Evolutionary conservation across 2,113 vertebrate genomes (phyloP).

Genomic region (Setophaga coronata): DNA sequence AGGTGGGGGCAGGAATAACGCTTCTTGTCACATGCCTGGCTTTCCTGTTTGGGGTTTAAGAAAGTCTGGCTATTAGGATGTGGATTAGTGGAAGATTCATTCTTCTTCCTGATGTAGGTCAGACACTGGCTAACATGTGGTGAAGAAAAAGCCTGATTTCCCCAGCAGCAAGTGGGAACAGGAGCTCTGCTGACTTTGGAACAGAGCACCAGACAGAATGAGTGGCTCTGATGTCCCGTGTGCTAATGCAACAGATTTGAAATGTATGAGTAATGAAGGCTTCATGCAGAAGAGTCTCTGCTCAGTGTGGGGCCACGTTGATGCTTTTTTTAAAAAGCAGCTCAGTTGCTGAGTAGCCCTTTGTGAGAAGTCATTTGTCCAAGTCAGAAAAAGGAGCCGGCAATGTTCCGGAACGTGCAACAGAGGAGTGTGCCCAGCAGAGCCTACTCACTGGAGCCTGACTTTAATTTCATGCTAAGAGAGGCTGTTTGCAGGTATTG

Average conservation of each 20-base stretch:
- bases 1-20: constrained; percentile 20
- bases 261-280: constrained; percentile 65
- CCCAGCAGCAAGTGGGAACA: constrained; percentile 53
- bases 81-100: constrained; percentile 74
- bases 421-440: constrained; percentile 4
- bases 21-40: constrained; percentile 71
- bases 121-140: constrained; percentile 33
- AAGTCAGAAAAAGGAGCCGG: constrained; percentile 54
- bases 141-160: constrained; percentile 11
- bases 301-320: constrained; percentile 42
- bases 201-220: neutral
- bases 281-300: constrained; percentile 48
- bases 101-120: constrained; percentile 59
- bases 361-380: constrained; percentile 51
- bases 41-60: constrained; percentile 70
- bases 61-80: constrained; percentile 72
- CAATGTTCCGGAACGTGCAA: constrained; percentile 59
- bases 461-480: constrained; percentile 69
- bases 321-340: constrained; percentile 33
- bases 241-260: constrained; percentile 37
- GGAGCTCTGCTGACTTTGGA: neutral
- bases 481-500: constrained; percentile 72
- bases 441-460: constrained; percentile 6
- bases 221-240: neutral
- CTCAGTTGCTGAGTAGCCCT: constrained; percentile 46